These are phyloP conservation scores for Cavia porcellus DNA, from an alignment of 2,113 vertebrate species.

Conservation along the genomic window DNA sequence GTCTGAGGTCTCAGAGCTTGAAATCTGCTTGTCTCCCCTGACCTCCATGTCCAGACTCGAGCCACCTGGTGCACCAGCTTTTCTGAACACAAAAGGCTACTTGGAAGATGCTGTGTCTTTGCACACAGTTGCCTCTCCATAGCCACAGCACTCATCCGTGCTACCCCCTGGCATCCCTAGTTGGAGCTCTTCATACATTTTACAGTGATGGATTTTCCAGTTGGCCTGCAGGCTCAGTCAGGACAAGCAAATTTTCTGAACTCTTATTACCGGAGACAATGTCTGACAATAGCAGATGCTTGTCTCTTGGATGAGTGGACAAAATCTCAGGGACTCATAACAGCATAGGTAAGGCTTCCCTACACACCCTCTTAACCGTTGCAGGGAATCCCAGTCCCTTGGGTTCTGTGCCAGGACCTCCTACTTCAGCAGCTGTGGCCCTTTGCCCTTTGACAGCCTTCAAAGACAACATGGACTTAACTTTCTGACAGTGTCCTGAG, in stretches of 20 bases:
- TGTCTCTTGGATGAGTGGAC: neutral
- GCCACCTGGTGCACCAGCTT: fast-evolving
- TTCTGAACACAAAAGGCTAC: neutral
- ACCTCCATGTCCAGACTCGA: too few relatives aligned
- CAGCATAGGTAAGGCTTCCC: neutral
- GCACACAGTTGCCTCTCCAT: fast-evolving
- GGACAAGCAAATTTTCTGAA: neutral
- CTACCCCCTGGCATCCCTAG: neutral
- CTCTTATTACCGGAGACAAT: neutral
- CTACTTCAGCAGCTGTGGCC: neutral
- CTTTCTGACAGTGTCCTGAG: neutral
- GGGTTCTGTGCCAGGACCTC: neutral
- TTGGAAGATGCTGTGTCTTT: too few relatives aligned
- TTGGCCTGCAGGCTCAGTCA: neutral
- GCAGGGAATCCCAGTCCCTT: neutral
- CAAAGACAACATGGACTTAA: neutral
- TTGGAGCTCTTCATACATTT: conserved; percentile 41
- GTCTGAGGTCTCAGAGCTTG: neutral
- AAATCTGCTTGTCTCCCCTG: fast-evolving
- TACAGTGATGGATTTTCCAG: neutral
- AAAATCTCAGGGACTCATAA: neutral
- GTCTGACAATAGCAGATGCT: neutral
- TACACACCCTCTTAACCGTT: too few relatives aligned
- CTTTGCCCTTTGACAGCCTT: neutral
- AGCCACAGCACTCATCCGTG: neutral